Base-by-base conservation (phyloP, 2,797 vertebrate genomes). In the Sebastes glaucus region DNA sequence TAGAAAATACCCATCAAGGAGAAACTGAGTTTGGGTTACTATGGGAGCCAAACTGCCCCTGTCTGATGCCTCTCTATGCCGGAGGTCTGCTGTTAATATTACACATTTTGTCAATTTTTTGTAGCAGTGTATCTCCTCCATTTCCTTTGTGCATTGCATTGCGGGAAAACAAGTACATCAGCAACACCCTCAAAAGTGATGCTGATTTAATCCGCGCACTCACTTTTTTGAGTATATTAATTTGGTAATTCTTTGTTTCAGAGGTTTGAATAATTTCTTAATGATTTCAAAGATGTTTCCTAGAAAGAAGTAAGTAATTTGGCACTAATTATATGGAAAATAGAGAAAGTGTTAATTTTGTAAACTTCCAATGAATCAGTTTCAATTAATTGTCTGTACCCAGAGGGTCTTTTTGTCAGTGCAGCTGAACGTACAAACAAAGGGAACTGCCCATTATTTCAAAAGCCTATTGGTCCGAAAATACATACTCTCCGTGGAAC, bases 361-460 rank as follows among this genome's bases (percentile, higher is more conserved):
- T 38, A 38, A 2, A 38, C 35, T 38, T 38, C 13, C 35, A 70
- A 20, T 42, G 13, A 22, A 63, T 55, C 14, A 1, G 10, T 16
- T 52, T 28, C 1, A 60, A 32, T n/a, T 30, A 3, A 11, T 42
- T 42, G 1, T 42, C 14, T 72, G 11, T 25, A 11, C 4, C 9
- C 11, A 30, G 1, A 67, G 20, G 13, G 20, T 14, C 35, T 42
- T 42, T 42, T 42, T 42, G 38, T 42, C 38, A 42, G 38, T 42
- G 38, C 5, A 42, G 38, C 38, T 42, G 38, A 42, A 42, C 38
- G 38, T 42, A 42, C 38, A 35, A 35, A 35, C 11, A 16, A 0
- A 42, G 38, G 38, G 38, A 0, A 6, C 38, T 16, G 38, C 13
- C 13, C 38, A 42, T 42, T 42, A 42, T 42, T 42, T 0, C 0